phyloP scores from a whole-genome alignment of 2,113 vertebrate species.

The Spilogale gracilis region DNA sequence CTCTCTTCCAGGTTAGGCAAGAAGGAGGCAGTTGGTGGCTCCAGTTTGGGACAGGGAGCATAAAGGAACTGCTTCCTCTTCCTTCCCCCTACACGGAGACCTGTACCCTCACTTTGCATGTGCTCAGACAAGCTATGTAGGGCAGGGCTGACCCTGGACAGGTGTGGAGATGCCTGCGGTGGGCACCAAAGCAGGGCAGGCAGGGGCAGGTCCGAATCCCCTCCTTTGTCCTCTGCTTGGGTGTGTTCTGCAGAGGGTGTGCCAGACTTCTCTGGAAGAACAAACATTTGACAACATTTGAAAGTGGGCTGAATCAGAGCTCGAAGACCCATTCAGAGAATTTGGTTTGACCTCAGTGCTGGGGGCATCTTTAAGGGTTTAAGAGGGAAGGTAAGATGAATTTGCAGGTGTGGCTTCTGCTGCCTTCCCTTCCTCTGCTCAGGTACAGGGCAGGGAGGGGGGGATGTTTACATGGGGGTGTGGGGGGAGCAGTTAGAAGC shows the following conservation, averaged over 20 bases:
- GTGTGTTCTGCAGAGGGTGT: background rate
- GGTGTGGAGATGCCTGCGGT: background rate
- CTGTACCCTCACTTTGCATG: background rate
- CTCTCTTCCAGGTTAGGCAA: background rate
- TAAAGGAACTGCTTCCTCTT: background rate
- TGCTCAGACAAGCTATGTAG: background rate
- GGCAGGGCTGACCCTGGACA: background rate
- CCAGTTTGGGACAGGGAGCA: background rate
- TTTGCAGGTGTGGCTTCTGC: background rate
- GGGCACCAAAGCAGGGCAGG: background rate
- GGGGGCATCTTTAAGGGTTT: too few relatives aligned
- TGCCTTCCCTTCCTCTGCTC: background rate
- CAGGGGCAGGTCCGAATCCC: background rate
- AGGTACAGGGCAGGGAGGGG: background rate
- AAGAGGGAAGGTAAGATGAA: too few relatives aligned
- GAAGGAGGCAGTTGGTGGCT: background rate
- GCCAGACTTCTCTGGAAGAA: background rate
- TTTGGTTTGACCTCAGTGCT: background rate
- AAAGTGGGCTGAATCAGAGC: background rate
- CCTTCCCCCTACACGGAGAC: background rate
- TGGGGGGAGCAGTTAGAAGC: background rate
- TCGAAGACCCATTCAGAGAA: background rate
- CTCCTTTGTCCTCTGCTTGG: background rate
- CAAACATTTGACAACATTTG: background rate
- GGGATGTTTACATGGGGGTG: accelerated